A percentile compares a stretch with the other conserved stretches of the same genome.
Conservation (phyloP, 2,797 vertebrate species). For the Coccyzus lansbergi region DNA sequence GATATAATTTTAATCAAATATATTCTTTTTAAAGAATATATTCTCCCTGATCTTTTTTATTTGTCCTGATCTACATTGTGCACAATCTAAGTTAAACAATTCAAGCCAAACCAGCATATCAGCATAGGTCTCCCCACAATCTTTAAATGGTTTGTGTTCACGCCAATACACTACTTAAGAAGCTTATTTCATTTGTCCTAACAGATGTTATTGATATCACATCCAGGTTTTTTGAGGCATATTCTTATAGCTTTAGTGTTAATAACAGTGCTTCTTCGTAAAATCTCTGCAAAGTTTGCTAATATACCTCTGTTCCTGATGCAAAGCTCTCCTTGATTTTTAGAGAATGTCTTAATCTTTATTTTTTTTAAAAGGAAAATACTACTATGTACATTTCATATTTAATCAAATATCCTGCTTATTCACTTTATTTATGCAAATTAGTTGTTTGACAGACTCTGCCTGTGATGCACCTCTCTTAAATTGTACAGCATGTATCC, state of each 20-base stretch:
- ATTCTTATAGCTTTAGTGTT: background rate
- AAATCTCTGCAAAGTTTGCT: background rate
- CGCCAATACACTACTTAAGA: background rate
- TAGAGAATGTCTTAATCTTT: slow-evolving; percentile 12
- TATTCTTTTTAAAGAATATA: background rate
- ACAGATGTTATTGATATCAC: background rate
- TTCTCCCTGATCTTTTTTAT: too few relatives aligned
- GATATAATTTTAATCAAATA: background rate
- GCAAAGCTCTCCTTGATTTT: background rate
- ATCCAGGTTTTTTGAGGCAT: background rate
- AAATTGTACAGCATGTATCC: background rate
- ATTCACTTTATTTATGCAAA: slow-evolving; percentile 54
- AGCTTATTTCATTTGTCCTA: background rate
- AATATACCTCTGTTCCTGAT: background rate
- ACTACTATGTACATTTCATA: slow-evolving; percentile 1
- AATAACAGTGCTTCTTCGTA: background rate
- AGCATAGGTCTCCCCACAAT: background rate
- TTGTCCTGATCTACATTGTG: background rate
- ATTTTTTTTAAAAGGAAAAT: background rate
- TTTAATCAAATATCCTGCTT: slow-evolving; percentile 14
- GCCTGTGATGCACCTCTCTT: slow-evolving; percentile 7
- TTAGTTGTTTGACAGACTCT: slow-evolving; percentile 33
- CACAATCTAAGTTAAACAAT: background rate
- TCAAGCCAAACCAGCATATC: background rate
- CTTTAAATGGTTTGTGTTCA: background rate